A percentile compares a stretch with the other conserved stretches of the same genome.
Conservation (phyloP, 2,888 invertebrate genomes). For the Drosophila meridiana region DNA sequence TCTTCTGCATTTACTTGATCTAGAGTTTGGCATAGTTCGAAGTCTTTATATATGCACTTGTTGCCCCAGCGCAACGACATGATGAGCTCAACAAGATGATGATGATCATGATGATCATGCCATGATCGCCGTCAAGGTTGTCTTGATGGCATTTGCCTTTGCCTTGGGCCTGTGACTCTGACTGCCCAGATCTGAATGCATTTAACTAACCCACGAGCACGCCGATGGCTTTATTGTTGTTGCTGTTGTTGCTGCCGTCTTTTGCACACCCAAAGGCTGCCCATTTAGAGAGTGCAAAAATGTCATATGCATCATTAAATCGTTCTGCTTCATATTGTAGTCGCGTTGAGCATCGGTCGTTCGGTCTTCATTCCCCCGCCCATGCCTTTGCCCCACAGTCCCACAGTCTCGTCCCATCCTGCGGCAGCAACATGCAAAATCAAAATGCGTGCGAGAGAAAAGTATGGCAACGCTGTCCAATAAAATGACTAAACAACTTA, state of each 20-base stretch:
- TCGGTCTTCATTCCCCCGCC: background rate
- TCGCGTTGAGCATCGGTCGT: slow-evolving; percentile 61
- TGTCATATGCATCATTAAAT: slow-evolving; percentile 83
- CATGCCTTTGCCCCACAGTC: background rate
- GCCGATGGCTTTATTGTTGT: slow-evolving; percentile 44
- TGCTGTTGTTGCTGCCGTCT: slow-evolving; percentile 36
- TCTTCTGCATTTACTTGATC: slow-evolving; percentile 4
- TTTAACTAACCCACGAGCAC: slow-evolving; percentile 61
- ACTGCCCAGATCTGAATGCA: slow-evolving; percentile 60
- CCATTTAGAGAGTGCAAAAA: slow-evolving; percentile 81
- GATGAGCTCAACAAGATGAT: slow-evolving; percentile 17
- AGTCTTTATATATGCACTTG: slow-evolving; percentile 26
- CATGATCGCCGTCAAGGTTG: slow-evolving; percentile 71
- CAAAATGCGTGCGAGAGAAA: slow-evolving; percentile 60
- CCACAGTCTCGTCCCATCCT: slow-evolving; percentile 12
- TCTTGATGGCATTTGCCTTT: slow-evolving; percentile 68
- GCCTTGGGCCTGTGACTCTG: slow-evolving; percentile 40
- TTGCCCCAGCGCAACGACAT: slow-evolving; percentile 10
- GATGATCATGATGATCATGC: slow-evolving; percentile 31
- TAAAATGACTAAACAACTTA: slow-evolving; percentile 77
- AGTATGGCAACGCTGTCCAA: slow-evolving; percentile 77
- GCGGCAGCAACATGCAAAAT: slow-evolving; percentile 33
- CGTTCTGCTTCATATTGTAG: slow-evolving; percentile 81
- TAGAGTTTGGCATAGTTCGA: slow-evolving; percentile 18
- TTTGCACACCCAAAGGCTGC: slow-evolving; percentile 64